Evolutionary conservation across 2,113 vertebrate species (phyloP), one percentile per base, ranked within the genome.

Genomic region (Tachycineta bicolor): DNA sequence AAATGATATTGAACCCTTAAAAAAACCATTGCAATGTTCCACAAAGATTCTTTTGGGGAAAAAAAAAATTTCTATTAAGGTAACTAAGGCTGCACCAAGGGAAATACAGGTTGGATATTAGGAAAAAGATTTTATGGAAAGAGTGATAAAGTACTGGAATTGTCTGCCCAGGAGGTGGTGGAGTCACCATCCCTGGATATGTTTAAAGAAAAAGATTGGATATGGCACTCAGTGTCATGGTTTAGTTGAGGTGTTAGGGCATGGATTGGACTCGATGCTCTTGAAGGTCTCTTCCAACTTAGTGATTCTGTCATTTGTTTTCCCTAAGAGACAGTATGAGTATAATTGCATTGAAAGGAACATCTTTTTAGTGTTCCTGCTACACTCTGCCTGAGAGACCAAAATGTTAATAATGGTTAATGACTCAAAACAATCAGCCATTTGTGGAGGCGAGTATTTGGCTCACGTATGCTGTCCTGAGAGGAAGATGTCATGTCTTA

Each of bases 401-500:
- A 0, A 60, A 87, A 59, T 33, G 26, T 12, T 68, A 50, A 37
- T 55, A 39, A 43, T 50, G 37, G 31, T 25, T 50, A 52, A 52
- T 44, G 44, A 52, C 26, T 50, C 37, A 23, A 60, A 87, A 52
- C 39, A 46, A 62, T 69, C 39, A 39, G 28, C 23, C 39, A 46
- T 87, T 39, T 69, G 55, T 23, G 18, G 63, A 53, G 64, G 28
- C 0, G 4, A 77, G 33, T 69, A 78, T 53, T 37, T 69, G 33
- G 15, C 55, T 78, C 33, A 46, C 1, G 1, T 52, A 62, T 0
- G 1, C 28, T 28, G 47, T 53, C 28, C 39, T 28, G 55, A 53
- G 55, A 69, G 33, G 28, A 78, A 63, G 28, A 3, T 86, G 14
- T 23, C 1, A 2, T 44, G 46, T 78, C 33, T 69, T 78, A 39